Evolutionary conservation across 2,797 vertebrate genomes (phyloP), one percentile per base, ranked within the genome.

Genomic region (Enteromius viviparus): DNA sequence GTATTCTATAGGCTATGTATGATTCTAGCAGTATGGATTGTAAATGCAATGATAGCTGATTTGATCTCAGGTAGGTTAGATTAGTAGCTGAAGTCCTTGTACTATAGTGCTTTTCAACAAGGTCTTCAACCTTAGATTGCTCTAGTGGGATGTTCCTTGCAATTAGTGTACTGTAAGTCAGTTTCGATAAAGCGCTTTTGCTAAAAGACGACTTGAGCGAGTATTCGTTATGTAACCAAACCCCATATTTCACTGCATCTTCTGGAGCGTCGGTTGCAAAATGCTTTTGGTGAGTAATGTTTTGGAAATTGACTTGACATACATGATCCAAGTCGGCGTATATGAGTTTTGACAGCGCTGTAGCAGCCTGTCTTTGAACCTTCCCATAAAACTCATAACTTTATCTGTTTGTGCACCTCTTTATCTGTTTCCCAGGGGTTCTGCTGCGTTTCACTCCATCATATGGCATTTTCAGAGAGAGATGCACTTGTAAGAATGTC

Each of bases 241-340:
- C 21, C 21, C 2, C 14, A 47, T 62, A 23, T 62, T 83, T 58
- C n/a, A 0, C 23, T 23, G 26, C 51, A 42, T 23, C 19, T 60
- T 65, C 55, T 71, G 53, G 21, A 78, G 47, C 10, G 15, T 51
- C 29, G 0, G 4, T 47, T 60, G 37, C 23, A 75, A 60, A 69
- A 42, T 60, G 29, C 49, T 47, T 83, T 69, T 78, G 6, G 29
- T 71, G 53, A 83, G 76, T 78, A 77, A 62, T 71, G 75, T 83
- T 78, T 78, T 40, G 15, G 26, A 83, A 83, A 83, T 78, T 83
- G 75, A 51, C 42, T 78, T 83, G 82, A 83, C 82, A 51, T 12
- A 42, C 29, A 64, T 78, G 82, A 78, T 83, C 76, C 42, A 78
- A 83, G 49, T 37, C 51, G 47, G 75, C 6, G 6, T 19, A 49